Evolutionary conservation across 2,888 invertebrate genomes (phyloP), one percentile per base, ranked within the genome.

Genomic region (Dioctria linearis): DNA sequence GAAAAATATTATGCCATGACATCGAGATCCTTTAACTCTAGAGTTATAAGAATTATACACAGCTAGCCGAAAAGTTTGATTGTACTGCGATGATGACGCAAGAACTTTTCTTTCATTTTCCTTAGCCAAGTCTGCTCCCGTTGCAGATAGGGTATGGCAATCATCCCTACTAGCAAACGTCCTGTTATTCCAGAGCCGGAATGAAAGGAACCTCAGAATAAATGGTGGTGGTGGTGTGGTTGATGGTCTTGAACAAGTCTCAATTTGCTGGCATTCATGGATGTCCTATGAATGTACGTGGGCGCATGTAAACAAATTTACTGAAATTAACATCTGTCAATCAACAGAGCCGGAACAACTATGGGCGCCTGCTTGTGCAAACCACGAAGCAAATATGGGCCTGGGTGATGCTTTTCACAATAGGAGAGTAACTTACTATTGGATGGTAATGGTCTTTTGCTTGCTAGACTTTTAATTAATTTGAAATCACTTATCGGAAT

Each of bases 291-390:
- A 63, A 76, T 63, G 63, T 49, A 46, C 71, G 46, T 39, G 63
- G 25, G 76, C 63, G 73, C 61, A 61, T 80, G 80, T 73, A 80
- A 80, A 80, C 80, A 80, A 80, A 80, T 80, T 80, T 80, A 71
- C 63, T 80, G 80, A 73, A 80, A 80, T 80, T 80, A 80, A 73
- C 80, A 80, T 80, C 73, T 80, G 71, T 80, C 80, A 80, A 80
- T 80, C 80, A 80, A 75, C n/a, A 63, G 49, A 61, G 63, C n/a
- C 46, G n/a, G 43, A n/a, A 37, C 46, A 40, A 42, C 42, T 59
- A 49, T 40, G 73, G 61, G 25, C 61, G 46, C 4, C 59, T 61
- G 43, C 43, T 42, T 75, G 61, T 63, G 11, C 63, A 76, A 75
- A 40, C 59, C 69, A 51, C 51, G 69, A 51, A 69, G 54, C 5